Base-by-base conservation (phyloP, 2,797 vertebrate genomes). In the Sebastes paucispinis region DNA sequence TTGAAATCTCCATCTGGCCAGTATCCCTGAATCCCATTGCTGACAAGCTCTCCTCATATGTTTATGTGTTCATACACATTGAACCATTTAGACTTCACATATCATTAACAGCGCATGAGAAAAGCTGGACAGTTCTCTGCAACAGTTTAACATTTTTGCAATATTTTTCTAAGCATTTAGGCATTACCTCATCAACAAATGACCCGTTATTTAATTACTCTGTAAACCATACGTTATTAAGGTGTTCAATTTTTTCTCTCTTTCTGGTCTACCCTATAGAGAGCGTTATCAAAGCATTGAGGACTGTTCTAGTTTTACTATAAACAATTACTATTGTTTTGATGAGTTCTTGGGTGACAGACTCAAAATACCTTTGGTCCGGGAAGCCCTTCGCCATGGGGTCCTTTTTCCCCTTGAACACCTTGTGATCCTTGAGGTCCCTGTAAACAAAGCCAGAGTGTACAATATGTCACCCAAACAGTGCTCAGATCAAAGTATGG, bases 401-500 rank as follows among this genome's bases (percentile, higher is more conserved):
- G 93, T 84, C 98, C 97, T 91, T 97, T 96, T 90, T 95, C 97
- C 63, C 97, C 98, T 89, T 95, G 96, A 92, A 96, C 87, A 74
- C 97, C 97, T 82, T 97, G 97, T 86, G 96, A 95, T 90, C 97
- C 98, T 94, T 96, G 97, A 93, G 97, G 94, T n/a, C 98, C 98
- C 98, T 98, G 84, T 89, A 88, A 89, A 81, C 58, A 80, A 88
- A 87, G 10, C 12, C 69, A 73, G 24, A 22, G 12, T 54, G 16
- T 13, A 31, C 3, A 60, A 72, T n/a, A 43, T 36, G 50, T 80
- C 55, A 76, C 27, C n/a, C 50, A 77, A 32, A 62, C 7, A 24
- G 10, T 32, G n/a, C 24, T 52, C 55, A 70, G 11, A 69, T 58
- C 5, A 65, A 62, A 66, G 6, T 13, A 39, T 31, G 0, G 6